Conservation (phyloP, 2,888 invertebrate genomes). For the Acleris emargana region DNA sequence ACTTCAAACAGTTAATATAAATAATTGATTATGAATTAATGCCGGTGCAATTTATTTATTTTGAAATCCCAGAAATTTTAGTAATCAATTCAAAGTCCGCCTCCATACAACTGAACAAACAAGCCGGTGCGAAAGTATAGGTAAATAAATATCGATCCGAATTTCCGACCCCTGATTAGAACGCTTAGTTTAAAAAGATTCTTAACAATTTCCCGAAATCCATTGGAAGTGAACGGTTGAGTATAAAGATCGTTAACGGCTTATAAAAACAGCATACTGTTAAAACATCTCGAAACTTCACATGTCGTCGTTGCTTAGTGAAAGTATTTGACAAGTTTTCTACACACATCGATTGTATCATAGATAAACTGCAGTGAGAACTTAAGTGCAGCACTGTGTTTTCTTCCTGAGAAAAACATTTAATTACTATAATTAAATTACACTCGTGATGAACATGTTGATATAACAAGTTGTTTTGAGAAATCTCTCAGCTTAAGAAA, state of each 20-base stretch:
- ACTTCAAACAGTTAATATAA: too few species aligned
- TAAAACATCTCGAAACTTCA: constrained; percentile 6
- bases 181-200: constrained; percentile 13
- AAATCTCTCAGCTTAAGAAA: constrained; percentile 8
- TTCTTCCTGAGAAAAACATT: not conserved
- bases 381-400: not conserved
- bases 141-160: too few species aligned
- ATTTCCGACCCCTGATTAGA: too few species aligned
- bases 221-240: not conserved
- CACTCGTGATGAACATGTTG: constrained; percentile 6
- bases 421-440: constrained; percentile 17
- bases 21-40: too few species aligned
- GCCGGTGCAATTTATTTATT: too few species aligned
- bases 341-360: constrained; percentile 2
- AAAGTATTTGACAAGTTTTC: constrained; percentile 23
- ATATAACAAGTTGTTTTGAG: constrained; percentile 10
- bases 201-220: not conserved
- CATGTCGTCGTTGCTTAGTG: constrained; percentile 4
- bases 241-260: not conserved
- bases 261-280: too few species aligned
- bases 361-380: not conserved
- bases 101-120: too few species aligned
- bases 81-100: too few species aligned
- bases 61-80: too few species aligned
- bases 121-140: too few species aligned